Conservation (phyloP, 2,113 vertebrate species). For the Dendropsophus ebraccatus region DNA sequence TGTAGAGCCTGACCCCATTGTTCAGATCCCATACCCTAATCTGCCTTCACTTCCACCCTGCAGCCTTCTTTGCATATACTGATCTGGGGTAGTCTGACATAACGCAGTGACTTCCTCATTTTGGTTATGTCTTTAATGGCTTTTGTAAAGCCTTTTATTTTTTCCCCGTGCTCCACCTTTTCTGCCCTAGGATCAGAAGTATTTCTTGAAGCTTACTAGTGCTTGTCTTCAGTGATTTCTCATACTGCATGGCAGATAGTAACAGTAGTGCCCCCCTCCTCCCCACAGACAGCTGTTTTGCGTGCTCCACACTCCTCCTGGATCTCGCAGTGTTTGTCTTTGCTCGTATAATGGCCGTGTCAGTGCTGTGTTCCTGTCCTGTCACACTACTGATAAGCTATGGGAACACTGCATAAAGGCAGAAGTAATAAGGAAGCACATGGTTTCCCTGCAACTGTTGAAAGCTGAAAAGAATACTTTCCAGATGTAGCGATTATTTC, state of each 20-base stretch:
- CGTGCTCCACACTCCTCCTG: neutral
- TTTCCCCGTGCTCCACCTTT: neutral
- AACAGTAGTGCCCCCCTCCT: neutral
- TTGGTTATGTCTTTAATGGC: neutral
- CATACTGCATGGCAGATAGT: neutral
- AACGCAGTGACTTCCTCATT: neutral
- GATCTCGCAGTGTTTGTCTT: neutral
- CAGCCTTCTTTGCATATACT: neutral
- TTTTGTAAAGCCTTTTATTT: neutral
- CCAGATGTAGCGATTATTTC: neutral
- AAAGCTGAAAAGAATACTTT: neutral
- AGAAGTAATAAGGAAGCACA: slow-evolving; percentile 9
- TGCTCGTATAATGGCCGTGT: neutral
- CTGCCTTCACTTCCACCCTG: neutral
- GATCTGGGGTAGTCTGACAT: neutral
- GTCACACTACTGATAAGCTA: neutral
- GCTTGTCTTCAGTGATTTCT: neutral
- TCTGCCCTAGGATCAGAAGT: neutral
- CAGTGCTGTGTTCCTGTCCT: neutral
- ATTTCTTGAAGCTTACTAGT: neutral
- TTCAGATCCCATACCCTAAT: neutral
- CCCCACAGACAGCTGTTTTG: neutral
- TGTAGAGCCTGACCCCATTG: neutral
- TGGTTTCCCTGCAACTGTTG: neutral
- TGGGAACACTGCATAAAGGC: slow-evolving; percentile 1